These are phyloP conservation scores for Heliconius hewitsoni DNA, from an alignment of 1,140 invertebrate genomes.

Conservation along the genomic window DNA sequence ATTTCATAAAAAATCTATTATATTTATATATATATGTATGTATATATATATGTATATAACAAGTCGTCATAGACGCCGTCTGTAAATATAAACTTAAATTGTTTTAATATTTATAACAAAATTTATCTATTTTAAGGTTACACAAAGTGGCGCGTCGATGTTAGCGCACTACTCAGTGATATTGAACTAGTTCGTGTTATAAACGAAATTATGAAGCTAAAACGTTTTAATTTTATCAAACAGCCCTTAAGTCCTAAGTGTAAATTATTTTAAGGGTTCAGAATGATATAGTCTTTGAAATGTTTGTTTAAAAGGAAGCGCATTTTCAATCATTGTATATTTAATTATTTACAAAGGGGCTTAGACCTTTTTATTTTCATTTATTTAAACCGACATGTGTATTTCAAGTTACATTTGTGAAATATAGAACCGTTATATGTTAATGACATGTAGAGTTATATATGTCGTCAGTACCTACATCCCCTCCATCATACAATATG, in stretches of 20 bases:
- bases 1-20: background rate
- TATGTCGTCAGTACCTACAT: background rate
- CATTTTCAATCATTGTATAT: conserved; percentile 9
- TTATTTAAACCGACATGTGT: background rate
- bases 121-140: background rate
- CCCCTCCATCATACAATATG: no score
- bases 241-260: background rate
- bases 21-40: no score
- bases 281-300: background rate
- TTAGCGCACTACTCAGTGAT: background rate
- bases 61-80: background rate
- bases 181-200: background rate
- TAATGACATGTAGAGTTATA: background rate
- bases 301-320: background rate
- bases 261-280: conserved; percentile 6
- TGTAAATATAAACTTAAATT: background rate
- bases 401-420: background rate
- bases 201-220: background rate
- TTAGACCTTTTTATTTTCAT: background rate
- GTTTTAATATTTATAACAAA: background rate
- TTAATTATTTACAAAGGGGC: background rate
- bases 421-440: background rate
- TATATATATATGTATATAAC: no score
- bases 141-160: background rate
- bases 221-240: background rate